Percentiles rank a stretch among this genome's conserved stretches.
These are phyloP conservation scores for Trilocha varians DNA, from an alignment of 2,888 invertebrate species.

Conservation along the genomic window DNA sequence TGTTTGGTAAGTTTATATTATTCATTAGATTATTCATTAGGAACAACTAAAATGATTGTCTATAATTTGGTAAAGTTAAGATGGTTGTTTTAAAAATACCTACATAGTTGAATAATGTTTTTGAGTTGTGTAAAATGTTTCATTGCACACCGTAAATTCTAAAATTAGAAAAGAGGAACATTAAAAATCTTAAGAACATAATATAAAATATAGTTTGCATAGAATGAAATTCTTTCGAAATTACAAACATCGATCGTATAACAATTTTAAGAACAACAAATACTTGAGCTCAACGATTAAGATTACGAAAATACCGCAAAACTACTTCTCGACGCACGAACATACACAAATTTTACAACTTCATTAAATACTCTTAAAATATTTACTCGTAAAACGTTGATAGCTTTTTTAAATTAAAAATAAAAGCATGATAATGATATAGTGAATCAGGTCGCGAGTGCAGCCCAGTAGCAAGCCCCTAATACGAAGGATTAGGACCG, in stretches of 20 bases:
- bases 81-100: too few species aligned
- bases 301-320: neutral
- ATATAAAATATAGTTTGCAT: neutral
- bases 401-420: neutral
- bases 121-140: neutral
- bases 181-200: neutral
- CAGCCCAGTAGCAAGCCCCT: conserved; percentile 35
- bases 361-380: neutral
- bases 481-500: conserved; percentile 50
- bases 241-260: conserved; percentile 1
- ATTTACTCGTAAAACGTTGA: neutral
- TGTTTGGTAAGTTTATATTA: too few species aligned
- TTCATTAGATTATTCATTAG: too few species aligned
- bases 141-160: too few species aligned
- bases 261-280: conserved; percentile 6
- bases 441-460: conserved; percentile 42
- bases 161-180: neutral
- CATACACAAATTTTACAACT: neutral
- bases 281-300: neutral
- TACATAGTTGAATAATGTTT: too few species aligned
- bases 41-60: too few species aligned
- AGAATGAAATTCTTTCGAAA: neutral
- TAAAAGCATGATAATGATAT: conserved; percentile 22
- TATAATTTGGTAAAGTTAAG: too few species aligned
- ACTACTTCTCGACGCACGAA: neutral